phyloP scores from a whole-genome alignment of 1,140 invertebrate species.

The Atopsyche davidsoni region DNA sequence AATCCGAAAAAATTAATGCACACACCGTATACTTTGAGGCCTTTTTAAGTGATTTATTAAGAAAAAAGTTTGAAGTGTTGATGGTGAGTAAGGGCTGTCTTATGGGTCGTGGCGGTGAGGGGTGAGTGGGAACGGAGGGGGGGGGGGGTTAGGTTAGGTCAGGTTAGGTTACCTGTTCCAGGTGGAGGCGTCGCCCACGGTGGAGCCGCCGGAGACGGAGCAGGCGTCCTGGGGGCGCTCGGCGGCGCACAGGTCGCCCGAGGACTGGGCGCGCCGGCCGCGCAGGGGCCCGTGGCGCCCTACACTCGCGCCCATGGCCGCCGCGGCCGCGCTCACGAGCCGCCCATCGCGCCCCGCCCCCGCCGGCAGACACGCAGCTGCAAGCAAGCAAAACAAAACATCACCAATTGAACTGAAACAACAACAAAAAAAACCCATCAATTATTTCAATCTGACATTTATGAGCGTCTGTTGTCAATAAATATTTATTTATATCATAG shows the following conservation, averaged over 20 bases:
- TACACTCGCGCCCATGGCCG: conserved; percentile 26
- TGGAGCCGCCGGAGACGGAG: conserved; percentile 44
- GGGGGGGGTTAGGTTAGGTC: no score
- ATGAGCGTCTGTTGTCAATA: no score
- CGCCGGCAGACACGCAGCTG: conserved; percentile 10
- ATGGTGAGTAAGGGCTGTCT: no score
- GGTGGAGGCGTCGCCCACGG: conserved; percentile 43
- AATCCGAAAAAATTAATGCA: no score
- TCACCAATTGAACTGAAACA: background rate
- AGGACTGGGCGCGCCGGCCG: conserved; percentile 63
- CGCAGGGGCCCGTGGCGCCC: conserved; percentile 37
- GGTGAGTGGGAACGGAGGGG: no score
- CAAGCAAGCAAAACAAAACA: conserved; percentile 8
- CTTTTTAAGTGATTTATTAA: no score
- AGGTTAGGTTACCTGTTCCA: conserved; percentile 35
- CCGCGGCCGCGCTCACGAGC: conserved; percentile 18
- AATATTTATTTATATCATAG: no score
- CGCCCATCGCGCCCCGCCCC: conserved; percentile 10
- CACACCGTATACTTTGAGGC: no score
- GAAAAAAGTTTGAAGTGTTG: no score
- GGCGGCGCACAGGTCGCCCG: conserved; percentile 58
- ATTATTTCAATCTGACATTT: no score
- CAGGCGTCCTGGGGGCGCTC: conserved; percentile 62
- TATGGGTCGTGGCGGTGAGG: no score
- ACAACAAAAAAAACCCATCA: background rate